These are phyloP conservation scores for Chelonoidis abingdonii DNA, from an alignment of 2,113 vertebrate genomes.

Conservation along the genomic window DNA sequence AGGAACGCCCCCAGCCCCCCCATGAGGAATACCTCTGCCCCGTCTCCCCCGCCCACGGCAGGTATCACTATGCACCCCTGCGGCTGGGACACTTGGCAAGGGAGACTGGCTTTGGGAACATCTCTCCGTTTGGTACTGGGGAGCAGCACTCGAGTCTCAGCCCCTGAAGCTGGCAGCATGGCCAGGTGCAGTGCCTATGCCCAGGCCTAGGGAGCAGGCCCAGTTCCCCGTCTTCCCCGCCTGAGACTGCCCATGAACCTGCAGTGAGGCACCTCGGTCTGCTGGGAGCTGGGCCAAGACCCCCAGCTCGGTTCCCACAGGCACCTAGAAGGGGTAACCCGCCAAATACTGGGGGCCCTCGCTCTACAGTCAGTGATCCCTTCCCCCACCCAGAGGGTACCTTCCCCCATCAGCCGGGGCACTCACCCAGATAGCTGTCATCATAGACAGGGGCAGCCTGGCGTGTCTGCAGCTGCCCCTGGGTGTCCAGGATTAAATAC, in stretches of 20 bases:
- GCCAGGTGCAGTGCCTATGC: not conserved
- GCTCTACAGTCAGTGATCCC: not conserved
- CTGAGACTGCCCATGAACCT: not conserved
- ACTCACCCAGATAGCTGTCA: slow-evolving; percentile 90
- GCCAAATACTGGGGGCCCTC: not conserved
- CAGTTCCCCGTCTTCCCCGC: not conserved
- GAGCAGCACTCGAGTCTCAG: not conserved
- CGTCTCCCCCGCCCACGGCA: too few relatives aligned
- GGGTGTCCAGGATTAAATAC: slow-evolving; percentile 85
- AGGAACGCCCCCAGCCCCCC: not conserved
- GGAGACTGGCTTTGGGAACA: too few relatives aligned
- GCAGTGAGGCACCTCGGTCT: not conserved
- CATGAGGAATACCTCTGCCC: not conserved
- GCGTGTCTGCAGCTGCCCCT: slow-evolving; percentile 85
- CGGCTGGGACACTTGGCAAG: too few relatives aligned
- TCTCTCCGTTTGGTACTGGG: too few relatives aligned
- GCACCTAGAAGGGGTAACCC: not conserved
- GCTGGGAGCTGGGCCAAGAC: not conserved
- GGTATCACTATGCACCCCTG: too few relatives aligned
- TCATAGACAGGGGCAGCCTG: slow-evolving; percentile 81
- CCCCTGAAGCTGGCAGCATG: not conserved
- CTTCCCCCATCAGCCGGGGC: not conserved
- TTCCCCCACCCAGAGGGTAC: too few relatives aligned
- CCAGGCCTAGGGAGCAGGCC: not conserved
- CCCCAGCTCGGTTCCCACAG: not conserved